Evolutionary conservation across 2,888 invertebrate species (phyloP).

Genomic region (Teinopalpus imperialis): DNA sequence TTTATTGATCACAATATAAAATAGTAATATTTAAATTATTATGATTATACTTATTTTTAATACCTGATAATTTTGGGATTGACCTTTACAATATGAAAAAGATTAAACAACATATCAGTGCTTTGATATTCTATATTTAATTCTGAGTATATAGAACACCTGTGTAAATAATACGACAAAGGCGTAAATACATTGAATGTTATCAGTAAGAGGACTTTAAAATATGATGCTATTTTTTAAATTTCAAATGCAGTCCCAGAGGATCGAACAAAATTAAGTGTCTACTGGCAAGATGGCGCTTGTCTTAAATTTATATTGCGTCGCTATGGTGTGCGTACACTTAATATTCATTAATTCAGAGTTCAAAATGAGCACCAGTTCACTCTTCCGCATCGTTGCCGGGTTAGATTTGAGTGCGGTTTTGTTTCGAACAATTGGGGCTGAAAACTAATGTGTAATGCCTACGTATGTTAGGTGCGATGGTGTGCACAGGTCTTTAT

Average conservation of each 20-base stretch:
- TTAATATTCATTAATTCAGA: slow-evolving; percentile 74
- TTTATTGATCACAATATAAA: too few species aligned
- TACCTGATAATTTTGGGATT: too few species aligned
- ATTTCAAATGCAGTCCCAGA: slow-evolving; percentile 33
- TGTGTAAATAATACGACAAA: too few species aligned
- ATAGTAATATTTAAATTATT: too few species aligned
- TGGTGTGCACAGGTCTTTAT: too few species aligned
- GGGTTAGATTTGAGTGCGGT: slow-evolving; percentile 45
- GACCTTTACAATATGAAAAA: too few species aligned
- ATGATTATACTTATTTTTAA: too few species aligned
- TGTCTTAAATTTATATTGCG: slow-evolving; percentile 31
- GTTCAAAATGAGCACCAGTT: slow-evolving; percentile 43
- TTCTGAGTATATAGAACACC: too few species aligned
- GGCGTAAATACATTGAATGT: slow-evolving; percentile 9
- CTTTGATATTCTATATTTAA: too few species aligned
- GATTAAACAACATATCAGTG: too few species aligned
- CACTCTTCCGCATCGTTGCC: slow-evolving; percentile 55
- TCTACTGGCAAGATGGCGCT: slow-evolving; percentile 45
- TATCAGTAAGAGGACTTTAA: neutral
- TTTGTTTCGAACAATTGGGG: slow-evolving; percentile 39
- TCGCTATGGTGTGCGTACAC: slow-evolving; percentile 46
- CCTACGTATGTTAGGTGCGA: neutral
- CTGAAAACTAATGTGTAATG: slow-evolving; percentile 12
- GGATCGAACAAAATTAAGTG: slow-evolving; percentile 43
- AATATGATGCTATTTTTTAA: slow-evolving; percentile 15